Evolutionary conservation across 2,113 vertebrate species (phyloP).

Genomic region (Chaetodon trifascialis): DNA sequence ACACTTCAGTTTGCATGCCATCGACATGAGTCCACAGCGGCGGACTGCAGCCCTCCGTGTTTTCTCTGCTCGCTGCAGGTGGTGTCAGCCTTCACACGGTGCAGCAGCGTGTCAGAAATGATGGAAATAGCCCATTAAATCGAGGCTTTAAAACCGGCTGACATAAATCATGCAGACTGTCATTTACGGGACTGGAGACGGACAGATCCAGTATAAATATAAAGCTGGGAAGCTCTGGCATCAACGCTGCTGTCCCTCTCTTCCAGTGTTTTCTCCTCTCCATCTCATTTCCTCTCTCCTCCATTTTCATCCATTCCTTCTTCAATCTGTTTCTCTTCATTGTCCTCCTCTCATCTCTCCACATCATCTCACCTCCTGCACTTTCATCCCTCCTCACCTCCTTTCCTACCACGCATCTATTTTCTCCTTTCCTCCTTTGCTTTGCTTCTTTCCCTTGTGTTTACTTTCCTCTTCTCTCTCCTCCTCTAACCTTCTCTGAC

Average conservation of each 20-base stretch:
- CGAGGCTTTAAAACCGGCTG: neutral
- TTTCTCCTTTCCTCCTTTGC: neutral
- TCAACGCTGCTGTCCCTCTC: neutral
- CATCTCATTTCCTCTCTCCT: neutral
- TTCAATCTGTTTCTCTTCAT: neutral
- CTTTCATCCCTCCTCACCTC: neutral
- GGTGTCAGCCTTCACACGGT: neutral
- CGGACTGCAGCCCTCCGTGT: neutral
- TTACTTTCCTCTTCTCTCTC: neutral
- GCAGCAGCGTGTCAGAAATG: constrained; percentile 5
- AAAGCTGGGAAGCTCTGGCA: neutral
- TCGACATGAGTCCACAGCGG: neutral
- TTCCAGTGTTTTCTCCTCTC: neutral
- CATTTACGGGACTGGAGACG: neutral
- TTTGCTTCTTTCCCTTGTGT: neutral
- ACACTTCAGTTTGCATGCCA: neutral
- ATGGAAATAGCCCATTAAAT: constrained; percentile 51
- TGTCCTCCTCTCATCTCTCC: neutral
- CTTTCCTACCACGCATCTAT: neutral
- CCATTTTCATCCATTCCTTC: too few species aligned
- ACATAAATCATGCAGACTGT: constrained; percentile 20
- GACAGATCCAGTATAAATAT: constrained; percentile 34
- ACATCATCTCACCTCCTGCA: neutral
- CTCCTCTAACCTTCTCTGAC: neutral
- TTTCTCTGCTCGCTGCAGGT: constrained; percentile 38